Percentiles rank a stretch among this genome's conserved stretches.
phyloP scores from a whole-genome alignment of 2,797 vertebrate genomes.

The Rhinatrema bivittatum region DNA sequence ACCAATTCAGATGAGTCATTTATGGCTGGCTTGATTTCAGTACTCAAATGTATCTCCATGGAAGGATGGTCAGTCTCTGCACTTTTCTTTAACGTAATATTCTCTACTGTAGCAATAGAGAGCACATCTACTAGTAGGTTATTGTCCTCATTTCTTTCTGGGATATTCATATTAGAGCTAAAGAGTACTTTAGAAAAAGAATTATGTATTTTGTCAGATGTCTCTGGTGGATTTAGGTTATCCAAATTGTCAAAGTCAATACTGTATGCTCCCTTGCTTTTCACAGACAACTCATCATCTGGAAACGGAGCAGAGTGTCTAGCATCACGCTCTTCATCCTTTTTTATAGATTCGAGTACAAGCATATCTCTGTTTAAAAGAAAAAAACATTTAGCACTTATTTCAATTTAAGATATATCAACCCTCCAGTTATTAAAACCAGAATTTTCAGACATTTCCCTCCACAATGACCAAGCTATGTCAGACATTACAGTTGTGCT shows the following conservation, averaged over 20 bases:
- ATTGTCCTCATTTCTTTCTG: too few species aligned
- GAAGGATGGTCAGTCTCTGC: background rate
- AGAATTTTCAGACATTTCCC: too few species aligned
- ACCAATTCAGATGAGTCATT: background rate
- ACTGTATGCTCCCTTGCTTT: conserved; percentile 60
- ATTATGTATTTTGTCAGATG: conserved; percentile 27
- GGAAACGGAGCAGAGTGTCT: conserved; percentile 32
- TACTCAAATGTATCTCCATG: background rate
- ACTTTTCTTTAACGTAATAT: background rate
- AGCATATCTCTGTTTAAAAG: too few species aligned
- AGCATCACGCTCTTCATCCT: too few species aligned
- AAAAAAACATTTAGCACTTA: too few species aligned
- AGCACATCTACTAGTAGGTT: too few species aligned
- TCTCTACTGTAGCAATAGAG: background rate
- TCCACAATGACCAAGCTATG: too few species aligned
- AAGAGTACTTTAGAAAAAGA: conserved; percentile 24
- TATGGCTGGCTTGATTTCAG: background rate
- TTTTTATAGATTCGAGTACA: too few species aligned
- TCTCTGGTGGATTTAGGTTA: conserved; percentile 21
- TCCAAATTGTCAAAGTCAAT: conserved; percentile 42
- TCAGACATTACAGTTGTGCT: too few species aligned
- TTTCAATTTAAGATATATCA: too few species aligned
- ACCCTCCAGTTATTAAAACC: too few species aligned
- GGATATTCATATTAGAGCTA: background rate
- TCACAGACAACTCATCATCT: conserved; percentile 54